These are phyloP conservation scores for Papilio dardanus DNA, from an alignment of 1,140 invertebrate genomes.

Conservation along the genomic window DNA sequence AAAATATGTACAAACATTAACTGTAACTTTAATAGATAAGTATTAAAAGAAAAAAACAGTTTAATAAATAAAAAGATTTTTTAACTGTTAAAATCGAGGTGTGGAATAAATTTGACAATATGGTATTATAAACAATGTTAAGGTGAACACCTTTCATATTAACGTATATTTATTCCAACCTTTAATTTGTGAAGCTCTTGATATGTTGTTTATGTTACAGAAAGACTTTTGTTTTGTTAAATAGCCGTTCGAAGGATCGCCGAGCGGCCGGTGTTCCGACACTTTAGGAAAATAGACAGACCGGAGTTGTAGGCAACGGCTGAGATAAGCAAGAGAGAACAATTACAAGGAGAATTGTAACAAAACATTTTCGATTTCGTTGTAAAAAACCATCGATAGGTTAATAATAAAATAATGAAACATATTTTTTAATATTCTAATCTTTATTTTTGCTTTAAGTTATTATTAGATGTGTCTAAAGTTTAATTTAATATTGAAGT, in stretches of 20 bases:
- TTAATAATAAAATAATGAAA: too few relatives aligned
- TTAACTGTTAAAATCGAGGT: background rate
- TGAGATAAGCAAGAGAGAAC: slow-evolving; percentile 48
- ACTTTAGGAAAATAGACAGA: slow-evolving; percentile 75
- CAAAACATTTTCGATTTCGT: too few relatives aligned
- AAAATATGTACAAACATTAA: too few relatives aligned
- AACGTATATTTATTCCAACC: slow-evolving; percentile 50
- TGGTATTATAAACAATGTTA: slow-evolving; percentile 57
- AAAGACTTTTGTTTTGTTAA: slow-evolving; percentile 74
- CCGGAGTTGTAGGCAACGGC: slow-evolving; percentile 53
- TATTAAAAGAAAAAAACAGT: too few relatives aligned
- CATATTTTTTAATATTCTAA: too few relatives aligned
- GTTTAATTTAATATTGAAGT: too few relatives aligned
- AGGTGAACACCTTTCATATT: slow-evolving; percentile 49
- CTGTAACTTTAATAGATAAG: too few relatives aligned
- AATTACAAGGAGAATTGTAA: background rate
- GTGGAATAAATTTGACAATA: background rate
- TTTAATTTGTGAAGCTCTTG: slow-evolving; percentile 61
- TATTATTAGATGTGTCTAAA: too few relatives aligned
- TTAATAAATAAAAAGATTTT: too few relatives aligned
- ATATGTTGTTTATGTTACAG: slow-evolving; percentile 73
- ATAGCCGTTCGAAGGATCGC: slow-evolving; percentile 58
- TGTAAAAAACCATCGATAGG: too few relatives aligned
- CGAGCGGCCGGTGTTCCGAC: slow-evolving; percentile 58
- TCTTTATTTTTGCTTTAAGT: too few relatives aligned